A percentile compares a stretch with the other conserved stretches of the same genome.
Conservation (phyloP, 2,113 vertebrate species). For the Caloenas nicobarica region DNA sequence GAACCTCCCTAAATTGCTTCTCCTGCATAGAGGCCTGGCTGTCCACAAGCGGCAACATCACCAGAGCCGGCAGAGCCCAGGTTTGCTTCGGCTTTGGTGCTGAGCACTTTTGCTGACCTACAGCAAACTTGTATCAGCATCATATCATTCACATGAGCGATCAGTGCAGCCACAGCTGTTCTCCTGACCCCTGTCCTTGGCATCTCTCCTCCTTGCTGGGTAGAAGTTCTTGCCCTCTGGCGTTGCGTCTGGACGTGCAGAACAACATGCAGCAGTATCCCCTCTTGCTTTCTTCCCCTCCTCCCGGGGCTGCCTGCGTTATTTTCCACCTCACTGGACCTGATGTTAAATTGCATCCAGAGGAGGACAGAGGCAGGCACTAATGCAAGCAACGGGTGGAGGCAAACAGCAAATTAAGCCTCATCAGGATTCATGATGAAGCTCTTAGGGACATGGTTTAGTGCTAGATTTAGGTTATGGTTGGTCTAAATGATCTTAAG, state of each 20-base stretch:
- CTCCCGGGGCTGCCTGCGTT: not conserved
- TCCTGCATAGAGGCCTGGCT: not conserved
- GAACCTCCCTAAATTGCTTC: not conserved
- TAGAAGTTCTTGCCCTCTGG: conserved; percentile 9
- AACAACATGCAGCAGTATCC: not conserved
- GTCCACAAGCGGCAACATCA: not conserved
- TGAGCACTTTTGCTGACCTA: conserved; percentile 13
- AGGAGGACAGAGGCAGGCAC: not conserved
- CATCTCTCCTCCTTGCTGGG: not conserved
- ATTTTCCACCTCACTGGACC: not conserved
- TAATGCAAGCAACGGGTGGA: not conserved
- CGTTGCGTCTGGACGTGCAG: not conserved
- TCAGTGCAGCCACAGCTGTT: conserved; percentile 35
- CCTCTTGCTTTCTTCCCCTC: not conserved
- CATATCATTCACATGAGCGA: not conserved
- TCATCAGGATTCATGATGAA: not conserved
- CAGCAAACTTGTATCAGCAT: not conserved
- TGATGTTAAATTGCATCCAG: not conserved
- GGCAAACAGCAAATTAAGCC: not conserved
- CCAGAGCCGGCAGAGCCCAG: not conserved
- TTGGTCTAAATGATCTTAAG: too few species aligned
- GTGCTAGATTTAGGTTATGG: too few species aligned
- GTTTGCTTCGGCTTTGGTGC: not conserved
- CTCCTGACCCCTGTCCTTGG: conserved; percentile 17
- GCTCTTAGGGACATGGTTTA: too few species aligned